Base-by-base conservation (phyloP, 2,888 invertebrate genomes). In the Perdita meconis region DNA sequence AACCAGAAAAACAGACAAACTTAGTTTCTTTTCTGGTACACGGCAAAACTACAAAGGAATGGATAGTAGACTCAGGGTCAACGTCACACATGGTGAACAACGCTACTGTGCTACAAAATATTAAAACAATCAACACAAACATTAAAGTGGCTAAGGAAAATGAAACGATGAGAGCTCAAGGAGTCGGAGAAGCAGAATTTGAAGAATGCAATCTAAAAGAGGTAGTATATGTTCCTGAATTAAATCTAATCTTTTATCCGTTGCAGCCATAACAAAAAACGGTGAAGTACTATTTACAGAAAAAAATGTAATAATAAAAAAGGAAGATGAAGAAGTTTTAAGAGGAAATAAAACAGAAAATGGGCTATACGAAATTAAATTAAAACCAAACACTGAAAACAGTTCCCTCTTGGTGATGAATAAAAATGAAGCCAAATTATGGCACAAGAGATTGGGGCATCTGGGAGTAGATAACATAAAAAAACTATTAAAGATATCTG, bases 391-490 rank as follows among this genome's bases (percentile, higher is more conserved):
- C 22, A 51, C 1, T 4, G 36, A 59, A 60, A 22, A n/a, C n/a
- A n/a, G n/a, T n/a, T n/a, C 22, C 10, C 22, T 59, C 12, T n/a
- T 57, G 26, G n/a, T 38, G 12, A n/a, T 30, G 8, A 40, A 51
- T 38, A 10, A 65, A 30, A n/a, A n/a, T 16, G 13, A 30, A 64
- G 12, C 16, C 34, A 47, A 8, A 22, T 16, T 53, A 0, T 71
- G 64, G 70, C 59, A 71, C 22, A 34, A 24, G 51, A 65, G 51
- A 42, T 38, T 71, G 16, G 65, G 59, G 42, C 71, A 71, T n/a
- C 19, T 71, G 12, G 34, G 53, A 10, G 34, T 6, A 13, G 6
- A 8, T 64, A 55, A 4, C 55, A 64, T 22, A 44, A 51, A 10
- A 40, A 60, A 34, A 12, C 30, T 67, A 60, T 40, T 19, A 26